Conservation (phyloP, 2,113 vertebrate species). For the Carassius gibelio region DNA sequence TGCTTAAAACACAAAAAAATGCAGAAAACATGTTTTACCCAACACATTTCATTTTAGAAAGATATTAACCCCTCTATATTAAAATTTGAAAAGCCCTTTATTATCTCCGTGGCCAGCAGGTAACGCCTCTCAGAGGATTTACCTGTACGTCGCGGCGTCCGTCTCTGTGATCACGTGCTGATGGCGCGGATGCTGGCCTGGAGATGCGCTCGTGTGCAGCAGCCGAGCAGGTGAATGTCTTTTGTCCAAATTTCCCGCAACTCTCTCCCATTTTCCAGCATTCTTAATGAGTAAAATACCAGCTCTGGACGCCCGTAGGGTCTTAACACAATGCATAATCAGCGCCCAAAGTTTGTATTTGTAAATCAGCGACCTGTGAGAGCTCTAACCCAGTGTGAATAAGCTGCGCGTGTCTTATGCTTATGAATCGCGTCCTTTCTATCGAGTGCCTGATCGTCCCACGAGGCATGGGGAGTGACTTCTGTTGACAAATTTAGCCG, state of each 20-base stretch:
- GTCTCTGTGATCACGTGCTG: constrained; percentile 56
- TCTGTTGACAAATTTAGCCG: constrained; percentile 34
- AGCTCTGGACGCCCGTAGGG: constrained; percentile 64
- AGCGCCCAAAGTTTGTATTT: neutral
- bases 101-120: neutral
- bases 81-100: neutral
- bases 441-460: constrained; percentile 14
- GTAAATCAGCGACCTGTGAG: neutral
- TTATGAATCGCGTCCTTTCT: neutral
- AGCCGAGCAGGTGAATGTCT: constrained; percentile 57
- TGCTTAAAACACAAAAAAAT: constrained; percentile 60
- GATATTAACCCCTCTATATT: neutral
- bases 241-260: constrained; percentile 57
- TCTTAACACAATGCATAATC: constrained; percentile 70
- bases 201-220: constrained; percentile 64
- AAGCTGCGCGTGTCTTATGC: neutral
- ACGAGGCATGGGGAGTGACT: constrained; percentile 8
- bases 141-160: constrained; percentile 67
- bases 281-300: constrained; percentile 67
- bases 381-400: neutral
- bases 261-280: constrained; percentile 58
- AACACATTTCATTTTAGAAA: neutral
- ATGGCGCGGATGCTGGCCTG: constrained; percentile 60
- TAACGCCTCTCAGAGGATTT: constrained; percentile 49
- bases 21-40: neutral